Evolutionary conservation across 1,140 invertebrate species (phyloP).

Genomic region (Apis dorsata): DNA sequence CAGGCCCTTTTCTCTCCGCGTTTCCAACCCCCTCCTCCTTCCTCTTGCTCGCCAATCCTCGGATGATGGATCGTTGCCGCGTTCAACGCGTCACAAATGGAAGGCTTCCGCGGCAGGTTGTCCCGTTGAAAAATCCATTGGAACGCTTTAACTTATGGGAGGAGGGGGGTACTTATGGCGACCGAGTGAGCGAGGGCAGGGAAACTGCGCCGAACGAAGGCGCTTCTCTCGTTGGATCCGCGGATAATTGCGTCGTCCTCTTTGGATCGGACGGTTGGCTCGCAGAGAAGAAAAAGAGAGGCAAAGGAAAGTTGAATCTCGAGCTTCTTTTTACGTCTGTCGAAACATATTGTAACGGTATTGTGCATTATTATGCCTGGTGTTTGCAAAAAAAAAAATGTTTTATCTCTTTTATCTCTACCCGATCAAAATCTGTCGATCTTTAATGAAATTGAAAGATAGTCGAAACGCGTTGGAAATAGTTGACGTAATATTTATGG

Average conservation of each 20-base stretch:
- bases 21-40: not conserved
- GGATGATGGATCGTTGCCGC: conserved; percentile 6
- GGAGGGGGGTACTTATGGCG: too few species aligned
- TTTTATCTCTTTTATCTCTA: conserved; percentile 30
- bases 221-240: too few species aligned
- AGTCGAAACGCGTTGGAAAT: too few species aligned
- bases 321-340: conserved; percentile 56
- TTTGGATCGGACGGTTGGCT: not conserved
- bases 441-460: not conserved
- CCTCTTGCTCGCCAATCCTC: conserved; percentile 3
- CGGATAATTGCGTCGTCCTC: not conserved
- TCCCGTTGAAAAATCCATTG: conserved; percentile 3
- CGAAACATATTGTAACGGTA: conserved; percentile 52
- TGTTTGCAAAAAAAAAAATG: conserved; percentile 27
- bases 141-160: not conserved
- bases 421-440: conserved; percentile 57
- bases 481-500: too few species aligned
- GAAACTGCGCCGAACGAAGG: not conserved
- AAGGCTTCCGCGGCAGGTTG: conserved; percentile 8
- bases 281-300: conserved; percentile 45
- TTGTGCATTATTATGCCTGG: conserved; percentile 52
- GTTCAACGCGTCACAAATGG: not conserved
- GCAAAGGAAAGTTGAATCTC: conserved; percentile 45
- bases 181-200: too few species aligned
- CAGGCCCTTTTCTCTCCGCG: not conserved